Evolutionary conservation across 2,797 vertebrate genomes (phyloP).

Genomic region (Hippoglossus hippoglossus): DNA sequence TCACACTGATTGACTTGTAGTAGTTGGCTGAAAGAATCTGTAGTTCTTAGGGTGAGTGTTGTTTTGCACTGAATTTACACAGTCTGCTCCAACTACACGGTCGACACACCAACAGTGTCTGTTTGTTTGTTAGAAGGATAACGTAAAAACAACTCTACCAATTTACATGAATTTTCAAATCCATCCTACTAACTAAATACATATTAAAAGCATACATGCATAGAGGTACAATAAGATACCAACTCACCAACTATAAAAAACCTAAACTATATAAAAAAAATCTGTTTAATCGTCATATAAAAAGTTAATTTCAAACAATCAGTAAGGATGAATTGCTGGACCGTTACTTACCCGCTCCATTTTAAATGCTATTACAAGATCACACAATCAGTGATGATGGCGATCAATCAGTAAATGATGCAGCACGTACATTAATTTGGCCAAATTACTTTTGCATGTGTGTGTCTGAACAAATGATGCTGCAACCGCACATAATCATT

Average conservation of each 20-base stretch:
- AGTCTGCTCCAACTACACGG: too few species aligned
- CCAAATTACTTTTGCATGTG: constrained; percentile 43
- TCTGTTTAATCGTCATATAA: not conserved
- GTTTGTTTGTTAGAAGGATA: too few species aligned
- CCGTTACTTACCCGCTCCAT: constrained; percentile 13
- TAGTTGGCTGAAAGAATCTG: too few species aligned
- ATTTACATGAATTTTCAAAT: not conserved
- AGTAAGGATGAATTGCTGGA: constrained; percentile 27
- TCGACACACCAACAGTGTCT: too few species aligned
- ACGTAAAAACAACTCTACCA: too few species aligned
- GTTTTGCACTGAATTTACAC: too few species aligned
- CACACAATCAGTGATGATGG: constrained; percentile 43
- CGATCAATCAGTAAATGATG: constrained; percentile 56
- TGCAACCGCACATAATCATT: constrained; percentile 19
- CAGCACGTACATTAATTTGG: constrained; percentile 40
- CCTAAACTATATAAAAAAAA: not conserved
- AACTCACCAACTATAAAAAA: not conserved
- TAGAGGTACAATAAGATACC: not conserved
- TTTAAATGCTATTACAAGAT: constrained; percentile 43
- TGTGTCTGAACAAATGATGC: constrained; percentile 11
- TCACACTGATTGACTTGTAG: not conserved
- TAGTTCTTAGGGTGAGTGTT: too few species aligned
- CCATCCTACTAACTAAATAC: not conserved
- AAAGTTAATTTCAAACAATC: constrained; percentile 40
- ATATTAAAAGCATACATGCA: not conserved